Conservation (phyloP, 2,888 invertebrate species). For the Metalampra italica region DNA sequence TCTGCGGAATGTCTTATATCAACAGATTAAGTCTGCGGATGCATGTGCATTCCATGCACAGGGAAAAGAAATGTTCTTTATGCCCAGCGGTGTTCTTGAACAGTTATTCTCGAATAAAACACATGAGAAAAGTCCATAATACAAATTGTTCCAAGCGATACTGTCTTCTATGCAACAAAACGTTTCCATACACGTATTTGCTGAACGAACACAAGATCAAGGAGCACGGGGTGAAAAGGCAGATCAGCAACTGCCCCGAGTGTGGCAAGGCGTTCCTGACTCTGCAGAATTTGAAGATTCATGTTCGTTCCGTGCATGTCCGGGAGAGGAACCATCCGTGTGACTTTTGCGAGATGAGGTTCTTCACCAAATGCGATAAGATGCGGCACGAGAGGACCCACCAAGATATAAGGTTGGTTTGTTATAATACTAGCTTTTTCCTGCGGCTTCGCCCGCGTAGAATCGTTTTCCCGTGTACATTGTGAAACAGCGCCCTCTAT, state of each 20-base stretch:
- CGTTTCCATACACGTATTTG: constrained; percentile 27
- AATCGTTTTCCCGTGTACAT: too few relatives aligned
- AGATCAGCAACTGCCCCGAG: constrained; percentile 24
- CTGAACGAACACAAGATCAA: constrained; percentile 26
- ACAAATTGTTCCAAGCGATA: constrained; percentile 15
- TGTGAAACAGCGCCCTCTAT: too few relatives aligned
- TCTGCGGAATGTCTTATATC: constrained; percentile 38
- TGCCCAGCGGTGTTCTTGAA: constrained; percentile 31
- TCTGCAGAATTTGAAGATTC: constrained; percentile 31
- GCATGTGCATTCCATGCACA: constrained; percentile 35
- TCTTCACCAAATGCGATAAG: constrained; percentile 39
- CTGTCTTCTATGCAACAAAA: constrained; percentile 23
- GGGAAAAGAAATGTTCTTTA: constrained; percentile 33
- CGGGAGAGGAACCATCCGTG: constrained; percentile 38
- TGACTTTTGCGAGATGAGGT: constrained; percentile 31
- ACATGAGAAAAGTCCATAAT: constrained; percentile 23
- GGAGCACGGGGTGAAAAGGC: constrained; percentile 23
- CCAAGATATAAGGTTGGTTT: constrained; percentile 19
- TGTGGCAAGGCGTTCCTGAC: constrained; percentile 37
- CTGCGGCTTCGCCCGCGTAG: too few relatives aligned
- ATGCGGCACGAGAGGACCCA: constrained; percentile 43
- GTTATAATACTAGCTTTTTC: too few relatives aligned
- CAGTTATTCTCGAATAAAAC: constrained; percentile 16
- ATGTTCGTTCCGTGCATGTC: constrained; percentile 35
- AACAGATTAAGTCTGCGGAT: constrained; percentile 35